Conservation (phyloP, 2,797 vertebrate genomes). For the Ptychadena robeensis region DNA sequence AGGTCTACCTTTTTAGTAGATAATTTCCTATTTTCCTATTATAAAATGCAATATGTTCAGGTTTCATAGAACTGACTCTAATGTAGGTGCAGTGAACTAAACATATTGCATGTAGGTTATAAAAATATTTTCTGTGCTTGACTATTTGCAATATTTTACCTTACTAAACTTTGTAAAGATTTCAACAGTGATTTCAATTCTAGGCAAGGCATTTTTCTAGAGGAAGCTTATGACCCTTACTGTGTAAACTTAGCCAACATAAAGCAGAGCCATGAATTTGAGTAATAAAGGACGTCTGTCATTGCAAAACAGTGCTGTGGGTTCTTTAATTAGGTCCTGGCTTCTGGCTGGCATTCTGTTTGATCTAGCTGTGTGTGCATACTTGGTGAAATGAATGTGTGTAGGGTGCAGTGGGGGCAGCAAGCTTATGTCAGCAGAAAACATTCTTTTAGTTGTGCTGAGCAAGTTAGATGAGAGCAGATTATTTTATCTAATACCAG, state of each 20-base stretch:
- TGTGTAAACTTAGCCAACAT: not conserved
- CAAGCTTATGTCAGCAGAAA: constrained; percentile 20
- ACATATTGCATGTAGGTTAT: no score
- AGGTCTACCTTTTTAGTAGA: no score
- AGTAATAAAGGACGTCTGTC: not conserved
- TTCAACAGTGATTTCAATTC: not conserved
- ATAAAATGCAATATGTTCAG: no score
- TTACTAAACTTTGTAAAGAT: not conserved
- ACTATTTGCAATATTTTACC: no score
- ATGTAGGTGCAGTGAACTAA: no score
- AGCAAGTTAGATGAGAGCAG: constrained; percentile 35
- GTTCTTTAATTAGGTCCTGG: not conserved
- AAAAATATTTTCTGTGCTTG: no score
- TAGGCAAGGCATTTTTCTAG: not conserved
- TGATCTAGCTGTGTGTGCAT: constrained; percentile 20
- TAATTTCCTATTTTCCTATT: no score
- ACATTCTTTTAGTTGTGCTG: constrained; percentile 11
- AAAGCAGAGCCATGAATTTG: not conserved
- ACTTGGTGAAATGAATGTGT: constrained; percentile 25
- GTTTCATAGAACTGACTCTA: no score
- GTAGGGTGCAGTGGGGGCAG: constrained; percentile 23
- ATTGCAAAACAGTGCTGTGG: not conserved
- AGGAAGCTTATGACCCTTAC: not conserved
- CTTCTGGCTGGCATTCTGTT: constrained; percentile 39
- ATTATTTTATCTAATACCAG: constrained; percentile 20